Base-by-base conservation (phyloP, 1,140 invertebrate genomes). In the Bombus difficillimus region DNA sequence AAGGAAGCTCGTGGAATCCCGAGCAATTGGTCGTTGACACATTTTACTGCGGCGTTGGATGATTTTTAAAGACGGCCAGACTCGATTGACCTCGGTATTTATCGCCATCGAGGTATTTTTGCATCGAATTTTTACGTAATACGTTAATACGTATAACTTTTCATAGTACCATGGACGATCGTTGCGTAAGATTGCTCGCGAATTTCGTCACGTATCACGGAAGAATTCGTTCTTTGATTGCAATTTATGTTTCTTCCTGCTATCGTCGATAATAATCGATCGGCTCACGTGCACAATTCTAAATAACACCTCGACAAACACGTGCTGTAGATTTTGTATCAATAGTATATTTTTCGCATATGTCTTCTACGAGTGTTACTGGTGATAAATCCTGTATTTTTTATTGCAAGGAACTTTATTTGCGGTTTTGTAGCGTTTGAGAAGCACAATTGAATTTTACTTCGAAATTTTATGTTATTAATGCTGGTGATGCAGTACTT, bases 21-120 rank as follows among this genome's bases (percentile, higher is more conserved):
- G 83, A 79, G 83, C 76, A 84, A 84, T 84, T 84, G 83, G 83
- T 84, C 83, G 64, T 84, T 84, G 83, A 84, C 83, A 84, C 76
- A 84, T 79, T 72, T 84, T 62, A 32, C 34, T n/a, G 18, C 34
- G 43, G 25, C 72, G 72, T 32, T 69, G 32, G 82, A 84, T 79
- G 25, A 84, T 79, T 84, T 84, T 79, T 79, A 79, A 84, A 84
- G 76, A 53, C 82, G 37, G 64, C 43, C 64, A 22, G 25, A 6
- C 47, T n/a, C 64, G 83, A 84, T 84, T 79, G 76, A 79, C 83
- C 76, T 72, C 76, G 66, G 28, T 47, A 41, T 84, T 84, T 83
- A 83, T 83, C 43, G 43, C 18, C 28, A 32, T 8, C 76, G 10
- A 2, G 5, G n/a, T 41, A 41, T 62, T 79, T 79, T 84, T 72